Evolutionary conservation across 1,140 invertebrate species (phyloP), one percentile per base, ranked within the genome.

Genomic region (Nomia melanderi): DNA sequence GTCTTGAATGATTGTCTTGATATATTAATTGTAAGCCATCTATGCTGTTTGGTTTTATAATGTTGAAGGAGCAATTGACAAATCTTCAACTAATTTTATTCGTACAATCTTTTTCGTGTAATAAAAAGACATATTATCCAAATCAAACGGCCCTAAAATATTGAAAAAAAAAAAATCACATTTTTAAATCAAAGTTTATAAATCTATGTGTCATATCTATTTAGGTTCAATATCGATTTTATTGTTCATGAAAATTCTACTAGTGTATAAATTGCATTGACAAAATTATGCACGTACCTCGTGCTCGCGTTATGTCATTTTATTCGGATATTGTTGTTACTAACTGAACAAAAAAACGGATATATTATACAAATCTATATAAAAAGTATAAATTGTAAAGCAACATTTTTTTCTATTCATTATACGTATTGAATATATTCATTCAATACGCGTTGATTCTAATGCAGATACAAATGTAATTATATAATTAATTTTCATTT

Each of bases 31-130:
- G 56, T 53, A 66, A 29, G 47, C 54, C 79, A 78, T 78, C 74
- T 59, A 81, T 73, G 74, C 63, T 81, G 77, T 82, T 81, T 81
- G 57, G 72, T 82, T 81, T 82, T 82, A 67, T 82, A 81, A 73
- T 11, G 56, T 72, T 76, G 31, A 77, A 69, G 39, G 50, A 39
- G 27, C 41, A 67, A 41, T 76, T 5, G 23, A 63, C 23, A 78
- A 50, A 66, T 66, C 27, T 36, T 47, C 72, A 39, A 67, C 17
- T 50, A 66, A 39, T 70, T 77, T 39, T 54, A 70, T 77, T 62
- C 44, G 39, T 31, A 65, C 11, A 23, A 33, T 27, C 9, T 44
- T 29, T 44, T 29, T 41, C n/a, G 20, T 60, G 17, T 67, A 29
- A 29, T 25, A 65, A 50, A 67, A 27, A 36, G 47, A 57, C 11